A percentile compares a stretch with the other conserved stretches of the same genome.
Conservation (phyloP, 2,888 invertebrate species). For the Salpingus planirostris region DNA sequence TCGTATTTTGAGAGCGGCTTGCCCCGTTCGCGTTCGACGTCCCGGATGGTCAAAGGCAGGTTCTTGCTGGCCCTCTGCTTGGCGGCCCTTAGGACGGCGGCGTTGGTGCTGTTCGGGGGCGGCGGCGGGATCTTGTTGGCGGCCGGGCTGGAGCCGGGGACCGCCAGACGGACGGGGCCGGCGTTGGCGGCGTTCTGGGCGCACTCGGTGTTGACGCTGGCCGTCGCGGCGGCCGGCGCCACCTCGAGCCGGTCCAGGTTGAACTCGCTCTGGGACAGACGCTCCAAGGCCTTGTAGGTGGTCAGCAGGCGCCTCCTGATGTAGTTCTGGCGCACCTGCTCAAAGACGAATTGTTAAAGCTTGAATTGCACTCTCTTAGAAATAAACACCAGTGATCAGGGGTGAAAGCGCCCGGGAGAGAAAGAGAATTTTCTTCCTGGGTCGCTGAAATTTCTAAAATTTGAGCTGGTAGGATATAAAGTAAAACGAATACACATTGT, state of each 20-base stretch:
- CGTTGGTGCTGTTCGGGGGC: slow-evolving; percentile 39
- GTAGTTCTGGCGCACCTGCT: slow-evolving; percentile 69
- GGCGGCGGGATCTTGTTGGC: slow-evolving; percentile 24
- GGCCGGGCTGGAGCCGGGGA: slow-evolving; percentile 32
- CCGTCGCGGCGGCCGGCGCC: slow-evolving; percentile 45
- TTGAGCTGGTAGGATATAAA: no score
- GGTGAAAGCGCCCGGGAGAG: background rate
- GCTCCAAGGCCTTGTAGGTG: slow-evolving; percentile 71
- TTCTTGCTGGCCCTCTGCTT: slow-evolving; percentile 45
- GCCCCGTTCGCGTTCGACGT: slow-evolving; percentile 72
- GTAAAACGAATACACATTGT: no score
- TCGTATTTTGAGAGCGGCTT: slow-evolving; percentile 82
- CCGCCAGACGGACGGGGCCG: slow-evolving; percentile 29
- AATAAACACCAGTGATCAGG: background rate
- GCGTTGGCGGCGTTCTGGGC: slow-evolving; percentile 14
- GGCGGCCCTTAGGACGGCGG: slow-evolving; percentile 38
- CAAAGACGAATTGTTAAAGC: no score
- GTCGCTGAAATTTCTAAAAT: no score
- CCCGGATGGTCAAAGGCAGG: slow-evolving; percentile 61
- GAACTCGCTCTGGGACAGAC: slow-evolving; percentile 78
- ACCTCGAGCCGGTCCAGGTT: slow-evolving; percentile 67
- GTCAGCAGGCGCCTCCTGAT: slow-evolving; percentile 68
- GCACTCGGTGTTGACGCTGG: slow-evolving; percentile 25
- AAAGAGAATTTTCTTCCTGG: background rate
- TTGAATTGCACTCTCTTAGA: no score